Conservation (phyloP, 2,797 vertebrate genomes). For the Toxotes lorentzi region DNA sequence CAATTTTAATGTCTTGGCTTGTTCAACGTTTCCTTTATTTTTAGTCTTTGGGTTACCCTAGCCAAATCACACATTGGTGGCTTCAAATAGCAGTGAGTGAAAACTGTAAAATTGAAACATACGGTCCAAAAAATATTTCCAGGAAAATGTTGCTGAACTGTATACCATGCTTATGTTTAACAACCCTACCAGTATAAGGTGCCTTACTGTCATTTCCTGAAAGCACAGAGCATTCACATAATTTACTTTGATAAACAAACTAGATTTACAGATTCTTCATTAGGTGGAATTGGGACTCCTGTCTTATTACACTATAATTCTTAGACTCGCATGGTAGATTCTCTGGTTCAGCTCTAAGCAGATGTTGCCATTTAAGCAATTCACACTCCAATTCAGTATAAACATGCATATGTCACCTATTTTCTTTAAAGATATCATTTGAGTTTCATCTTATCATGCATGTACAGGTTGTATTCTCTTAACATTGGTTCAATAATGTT, state of each 20-base stretch:
- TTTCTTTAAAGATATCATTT: slow-evolving; percentile 8
- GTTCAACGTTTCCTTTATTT: slow-evolving; percentile 70
- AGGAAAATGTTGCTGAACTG: slow-evolving; percentile 65
- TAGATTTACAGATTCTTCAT: not conserved
- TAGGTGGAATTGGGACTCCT: not conserved
- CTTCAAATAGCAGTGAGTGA: slow-evolving; percentile 50
- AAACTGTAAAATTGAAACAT: slow-evolving; percentile 63
- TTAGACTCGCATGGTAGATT: not conserved
- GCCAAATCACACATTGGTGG: slow-evolving; percentile 57
- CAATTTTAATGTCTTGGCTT: slow-evolving; percentile 69
- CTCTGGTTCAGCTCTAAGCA: slow-evolving; percentile 8
- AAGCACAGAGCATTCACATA: slow-evolving; percentile 21
- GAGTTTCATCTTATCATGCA: slow-evolving; percentile 10
- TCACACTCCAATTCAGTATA: slow-evolving; percentile 7
- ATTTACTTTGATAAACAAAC: slow-evolving; percentile 1
- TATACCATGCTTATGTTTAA: slow-evolving; percentile 51
- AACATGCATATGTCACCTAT: slow-evolving; percentile 6
- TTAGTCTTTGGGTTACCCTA: slow-evolving; percentile 30
- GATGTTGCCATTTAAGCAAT: slow-evolving; percentile 13
- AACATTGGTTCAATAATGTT: not conserved
- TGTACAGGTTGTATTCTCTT: not conserved
- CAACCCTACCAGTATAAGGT: slow-evolving; percentile 24
- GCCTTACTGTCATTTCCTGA: slow-evolving; percentile 28
- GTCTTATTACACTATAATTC: not conserved
- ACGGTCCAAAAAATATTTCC: slow-evolving; percentile 54